A percentile compares a stretch with the other conserved stretches of the same genome.
Evolutionary conservation across 2,888 invertebrate genomes (phyloP).

Genomic region (Ditula angustiorana): DNA sequence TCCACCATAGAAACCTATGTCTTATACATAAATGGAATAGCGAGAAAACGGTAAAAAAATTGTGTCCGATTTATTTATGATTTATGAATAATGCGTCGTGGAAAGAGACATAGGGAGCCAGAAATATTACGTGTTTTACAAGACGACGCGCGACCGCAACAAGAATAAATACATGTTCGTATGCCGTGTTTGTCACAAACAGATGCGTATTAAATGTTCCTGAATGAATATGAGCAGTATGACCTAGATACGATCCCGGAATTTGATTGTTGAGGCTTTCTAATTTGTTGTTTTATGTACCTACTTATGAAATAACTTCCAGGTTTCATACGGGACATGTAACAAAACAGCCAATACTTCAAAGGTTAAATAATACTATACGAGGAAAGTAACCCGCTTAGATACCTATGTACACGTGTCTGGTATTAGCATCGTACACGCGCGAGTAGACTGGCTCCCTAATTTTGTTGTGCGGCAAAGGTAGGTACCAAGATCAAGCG

Average conservation of each 20-base stretch:
- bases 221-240: constrained; percentile 5
- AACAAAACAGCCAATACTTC: too few species aligned
- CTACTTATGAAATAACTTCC: not conserved
- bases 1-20: not conserved
- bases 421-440: too few species aligned
- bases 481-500: too few species aligned
- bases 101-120: constrained; percentile 17
- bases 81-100: constrained; percentile 36
- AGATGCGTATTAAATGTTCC: constrained; percentile 17
- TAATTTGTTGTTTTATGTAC: not conserved
- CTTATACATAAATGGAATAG: constrained; percentile 9
- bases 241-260: not conserved
- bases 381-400: too few species aligned
- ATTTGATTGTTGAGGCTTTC: not conserved
- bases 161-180: constrained; percentile 10
- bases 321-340: too few species aligned
- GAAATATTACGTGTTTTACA: constrained; percentile 31
- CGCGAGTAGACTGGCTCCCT: too few species aligned
- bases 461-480: too few species aligned
- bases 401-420: too few species aligned
- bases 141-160: constrained; percentile 18
- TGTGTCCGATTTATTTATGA: constrained; percentile 29
- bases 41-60: constrained; percentile 6
- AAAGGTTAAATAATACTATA: too few species aligned
- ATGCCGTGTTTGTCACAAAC: constrained; percentile 18